A percentile compares a stretch with the other conserved stretches of the same genome.
phyloP scores from a whole-genome alignment of 2,797 vertebrate genomes.

The Apogon talboti region DNA sequence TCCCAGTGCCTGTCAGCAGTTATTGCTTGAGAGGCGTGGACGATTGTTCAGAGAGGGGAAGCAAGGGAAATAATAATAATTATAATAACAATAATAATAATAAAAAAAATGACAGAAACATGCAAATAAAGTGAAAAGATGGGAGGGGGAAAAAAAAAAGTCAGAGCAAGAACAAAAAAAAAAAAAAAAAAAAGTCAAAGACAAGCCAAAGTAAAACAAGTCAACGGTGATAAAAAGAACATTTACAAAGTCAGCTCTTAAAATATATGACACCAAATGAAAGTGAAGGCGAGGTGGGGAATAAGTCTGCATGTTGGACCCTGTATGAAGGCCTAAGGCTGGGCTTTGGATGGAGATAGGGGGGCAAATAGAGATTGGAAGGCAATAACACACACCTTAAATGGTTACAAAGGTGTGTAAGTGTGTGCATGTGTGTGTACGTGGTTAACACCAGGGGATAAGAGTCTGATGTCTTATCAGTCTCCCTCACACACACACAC shows the following conservation, averaged over 20 bases:
- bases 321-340: constrained; percentile 69
- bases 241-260: constrained; percentile 41
- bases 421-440: constrained; percentile 25
- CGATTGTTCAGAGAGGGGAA: constrained; percentile 83
- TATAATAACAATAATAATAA: background rate
- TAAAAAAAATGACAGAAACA: constrained; percentile 36
- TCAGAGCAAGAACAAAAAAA: constrained; percentile 62
- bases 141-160: constrained; percentile 45
- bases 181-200: constrained; percentile 38
- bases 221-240: constrained; percentile 28
- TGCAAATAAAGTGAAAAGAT: constrained; percentile 34
- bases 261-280: constrained; percentile 52
- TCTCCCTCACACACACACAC: constrained; percentile 15
- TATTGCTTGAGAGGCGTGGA: constrained; percentile 82
- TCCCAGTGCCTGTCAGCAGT: constrained; percentile 84
- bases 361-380: constrained; percentile 51
- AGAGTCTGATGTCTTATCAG: constrained; percentile 48
- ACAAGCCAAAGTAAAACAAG: constrained; percentile 38
- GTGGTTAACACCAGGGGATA: constrained; percentile 52
- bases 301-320: constrained; percentile 61
- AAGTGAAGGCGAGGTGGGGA: constrained; percentile 48
- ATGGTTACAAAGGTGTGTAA: constrained; percentile 46
- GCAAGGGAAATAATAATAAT: constrained; percentile 16
- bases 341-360: constrained; percentile 61
- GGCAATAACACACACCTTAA: constrained; percentile 65